phyloP scores from a whole-genome alignment of 2,888 invertebrate species.

The Pammene aurita region DNA sequence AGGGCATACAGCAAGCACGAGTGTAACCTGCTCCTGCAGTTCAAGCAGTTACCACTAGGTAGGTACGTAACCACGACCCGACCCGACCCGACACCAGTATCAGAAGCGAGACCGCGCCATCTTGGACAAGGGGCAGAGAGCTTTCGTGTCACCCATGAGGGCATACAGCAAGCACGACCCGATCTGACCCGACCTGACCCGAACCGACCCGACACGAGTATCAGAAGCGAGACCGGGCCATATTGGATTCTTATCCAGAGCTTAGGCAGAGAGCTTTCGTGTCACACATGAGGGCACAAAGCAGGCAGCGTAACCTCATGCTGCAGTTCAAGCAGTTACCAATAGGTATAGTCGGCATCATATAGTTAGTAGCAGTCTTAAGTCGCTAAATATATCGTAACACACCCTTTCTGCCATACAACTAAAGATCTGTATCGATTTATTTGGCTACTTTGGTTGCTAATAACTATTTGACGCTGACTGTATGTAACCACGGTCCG shows the following conservation, averaged over 20 bases:
- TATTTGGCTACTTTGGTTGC: no score
- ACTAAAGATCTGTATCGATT: no score
- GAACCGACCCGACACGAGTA: no score
- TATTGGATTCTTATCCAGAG: no score
- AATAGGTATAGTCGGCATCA: slow-evolving; percentile 75
- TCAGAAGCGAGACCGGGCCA: slow-evolving; percentile 86
- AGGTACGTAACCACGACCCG: no score
- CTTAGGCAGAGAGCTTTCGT: slow-evolving; percentile 72
- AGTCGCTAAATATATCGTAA: no score
- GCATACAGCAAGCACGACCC: slow-evolving; percentile 98
- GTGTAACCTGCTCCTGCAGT: slow-evolving; percentile 92
- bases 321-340: slow-evolving; percentile 94
- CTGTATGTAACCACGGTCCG: no score
- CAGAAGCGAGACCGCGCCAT: slow-evolving; percentile 88
- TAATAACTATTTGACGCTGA: no score
- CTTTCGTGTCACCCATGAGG: slow-evolving; percentile 97
- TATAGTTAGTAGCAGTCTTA: no score
- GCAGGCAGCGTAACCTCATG: slow-evolving; percentile 88
- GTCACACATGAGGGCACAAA: slow-evolving; percentile 50
- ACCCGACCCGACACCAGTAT: no score
- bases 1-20: slow-evolving; percentile 98
- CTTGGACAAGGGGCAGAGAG: slow-evolving; percentile 94
- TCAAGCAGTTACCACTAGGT: slow-evolving; percentile 92
- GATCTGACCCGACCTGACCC: no score
- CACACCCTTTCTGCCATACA: no score